Conservation (phyloP, 2,888 invertebrate species). For the Lumbricus terrestris region DNA sequence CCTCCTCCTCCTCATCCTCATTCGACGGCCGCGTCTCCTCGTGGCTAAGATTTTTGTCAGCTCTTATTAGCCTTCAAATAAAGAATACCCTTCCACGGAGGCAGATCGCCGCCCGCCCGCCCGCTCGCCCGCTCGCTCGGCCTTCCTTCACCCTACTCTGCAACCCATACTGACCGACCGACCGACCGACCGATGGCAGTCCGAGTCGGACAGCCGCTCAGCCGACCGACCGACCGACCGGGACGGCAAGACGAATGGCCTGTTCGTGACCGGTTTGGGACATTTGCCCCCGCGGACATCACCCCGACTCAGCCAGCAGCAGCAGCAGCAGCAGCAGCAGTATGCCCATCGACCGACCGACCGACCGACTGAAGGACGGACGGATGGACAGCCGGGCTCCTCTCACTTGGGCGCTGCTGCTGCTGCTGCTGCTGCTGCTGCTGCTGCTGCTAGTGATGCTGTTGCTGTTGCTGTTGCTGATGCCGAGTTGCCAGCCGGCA, state of each 20-base stretch:
- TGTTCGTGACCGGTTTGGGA: constrained; percentile 3
- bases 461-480: no score
- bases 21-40: neutral
- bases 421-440: neutral
- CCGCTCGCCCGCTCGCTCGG: neutral
- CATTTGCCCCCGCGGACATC: neutral
- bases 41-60: neutral
- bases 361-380: neutral
- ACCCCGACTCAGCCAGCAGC: neutral
- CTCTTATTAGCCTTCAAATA: constrained; percentile 3
- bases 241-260: constrained; percentile 3
- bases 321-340: no score
- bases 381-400: neutral
- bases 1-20: neutral
- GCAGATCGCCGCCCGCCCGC: neutral
- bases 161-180: no score
- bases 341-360: no score
- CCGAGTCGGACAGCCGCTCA: no score
- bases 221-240: neutral
- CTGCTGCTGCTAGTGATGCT: no score
- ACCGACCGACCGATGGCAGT: no score
- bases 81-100: neutral
- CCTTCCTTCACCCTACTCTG: no score
- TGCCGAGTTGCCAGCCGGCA: constrained; percentile 3
- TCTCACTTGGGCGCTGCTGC: neutral